These are phyloP conservation scores for Calidris pugnax DNA, from an alignment of 2,113 vertebrate genomes.

Conservation along the genomic window DNA sequence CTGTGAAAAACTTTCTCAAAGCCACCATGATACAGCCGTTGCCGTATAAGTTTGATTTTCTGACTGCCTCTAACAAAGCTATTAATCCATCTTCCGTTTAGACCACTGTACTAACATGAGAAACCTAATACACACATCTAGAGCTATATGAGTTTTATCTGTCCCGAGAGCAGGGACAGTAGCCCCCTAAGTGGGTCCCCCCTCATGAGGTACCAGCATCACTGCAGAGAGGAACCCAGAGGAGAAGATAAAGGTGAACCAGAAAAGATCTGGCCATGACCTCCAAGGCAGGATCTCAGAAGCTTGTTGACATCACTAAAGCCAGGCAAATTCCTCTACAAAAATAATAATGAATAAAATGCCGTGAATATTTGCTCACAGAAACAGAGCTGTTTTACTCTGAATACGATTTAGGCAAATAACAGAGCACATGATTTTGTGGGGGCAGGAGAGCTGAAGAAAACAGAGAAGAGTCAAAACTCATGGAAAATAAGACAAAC, in stretches of 20 bases:
- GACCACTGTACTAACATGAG: not conserved
- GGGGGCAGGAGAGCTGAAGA: slow-evolving; percentile 33
- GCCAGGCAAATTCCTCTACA: slow-evolving; percentile 15
- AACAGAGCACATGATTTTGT: slow-evolving; percentile 32
- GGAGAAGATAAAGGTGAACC: not conserved
- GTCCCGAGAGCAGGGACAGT: not conserved
- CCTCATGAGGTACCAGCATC: not conserved
- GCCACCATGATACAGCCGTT: fast-evolving
- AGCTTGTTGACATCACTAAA: not conserved
- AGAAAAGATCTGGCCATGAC: not conserved
- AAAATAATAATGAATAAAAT: slow-evolving; percentile 51
- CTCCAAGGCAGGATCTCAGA: not conserved
- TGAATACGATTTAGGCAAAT: slow-evolving; percentile 19
- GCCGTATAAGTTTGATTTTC: not conserved
- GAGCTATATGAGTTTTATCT: not conserved
- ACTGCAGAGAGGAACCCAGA: not conserved
- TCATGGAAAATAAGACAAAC: not conserved
- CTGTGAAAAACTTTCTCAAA: not conserved
- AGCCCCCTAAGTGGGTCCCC: not conserved
- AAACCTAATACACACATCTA: not conserved
- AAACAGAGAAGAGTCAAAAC: slow-evolving; percentile 9
- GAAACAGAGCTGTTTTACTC: slow-evolving; percentile 27
- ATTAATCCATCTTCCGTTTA: not conserved
- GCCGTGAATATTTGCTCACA: slow-evolving; percentile 23
- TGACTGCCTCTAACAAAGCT: not conserved